Evolutionary conservation across 2,888 invertebrate genomes (phyloP).

Genomic region (Amphimallon solstitiale): DNA sequence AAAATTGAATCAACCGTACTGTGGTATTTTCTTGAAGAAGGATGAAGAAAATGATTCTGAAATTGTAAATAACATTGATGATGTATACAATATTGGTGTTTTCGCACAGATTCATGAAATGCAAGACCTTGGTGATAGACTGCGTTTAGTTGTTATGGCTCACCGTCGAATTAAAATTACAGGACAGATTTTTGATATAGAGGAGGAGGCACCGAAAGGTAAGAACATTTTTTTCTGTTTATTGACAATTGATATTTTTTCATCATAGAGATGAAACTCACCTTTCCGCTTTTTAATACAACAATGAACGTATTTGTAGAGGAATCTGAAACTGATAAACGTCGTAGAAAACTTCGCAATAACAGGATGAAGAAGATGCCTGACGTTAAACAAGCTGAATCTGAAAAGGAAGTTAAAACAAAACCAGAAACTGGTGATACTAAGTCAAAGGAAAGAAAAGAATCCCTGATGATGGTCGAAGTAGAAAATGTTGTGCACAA

Average conservation of each 20-base stretch:
- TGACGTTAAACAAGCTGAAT: slow-evolving; percentile 45
- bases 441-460: slow-evolving; percentile 48
- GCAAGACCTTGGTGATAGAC: slow-evolving; percentile 91
- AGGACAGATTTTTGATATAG: slow-evolving; percentile 80
- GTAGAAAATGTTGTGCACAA: slow-evolving; percentile 92
- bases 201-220: slow-evolving; percentile 66
- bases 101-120: slow-evolving; percentile 99
- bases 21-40: slow-evolving; percentile 95
- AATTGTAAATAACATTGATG: slow-evolving; percentile 82
- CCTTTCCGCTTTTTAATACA: slow-evolving; percentile 85
- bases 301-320: slow-evolving; percentile 85
- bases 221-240: slow-evolving; percentile 36
- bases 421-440: slow-evolving; percentile 31
- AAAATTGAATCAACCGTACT: slow-evolving; percentile 94
- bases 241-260: slow-evolving; percentile 43
- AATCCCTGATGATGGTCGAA: slow-evolving; percentile 87
- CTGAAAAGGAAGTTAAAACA: slow-evolving; percentile 42
- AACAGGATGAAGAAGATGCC: slow-evolving; percentile 55
- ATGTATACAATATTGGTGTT: slow-evolving; percentile 90
- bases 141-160: slow-evolving; percentile 93
- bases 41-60: slow-evolving; percentile 90
- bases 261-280: slow-evolving; percentile 77
- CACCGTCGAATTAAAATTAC: slow-evolving; percentile 88
- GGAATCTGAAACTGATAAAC: slow-evolving; percentile 72
- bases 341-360: slow-evolving; percentile 65